These are phyloP conservation scores for Trichonephila inaurata DNA, from an alignment of 1,140 invertebrate genomes.

Conservation along the genomic window DNA sequence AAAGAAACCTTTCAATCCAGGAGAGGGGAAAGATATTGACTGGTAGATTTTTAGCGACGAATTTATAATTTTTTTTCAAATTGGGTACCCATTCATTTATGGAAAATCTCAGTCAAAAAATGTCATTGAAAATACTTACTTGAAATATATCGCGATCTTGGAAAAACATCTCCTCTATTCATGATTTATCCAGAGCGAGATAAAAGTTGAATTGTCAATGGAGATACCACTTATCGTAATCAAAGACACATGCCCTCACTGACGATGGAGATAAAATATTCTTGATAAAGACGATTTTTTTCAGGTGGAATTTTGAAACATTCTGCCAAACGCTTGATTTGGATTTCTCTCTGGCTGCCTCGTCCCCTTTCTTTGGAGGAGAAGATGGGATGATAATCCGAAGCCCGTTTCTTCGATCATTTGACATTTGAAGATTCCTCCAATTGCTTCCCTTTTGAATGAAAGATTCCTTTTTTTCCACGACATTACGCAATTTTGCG, in stretches of 20 bases:
- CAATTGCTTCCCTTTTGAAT: not conserved
- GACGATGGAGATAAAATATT: not conserved
- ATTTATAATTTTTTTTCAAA: not conserved
- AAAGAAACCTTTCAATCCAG: no score
- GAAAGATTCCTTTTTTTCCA: not conserved
- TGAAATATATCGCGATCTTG: not conserved
- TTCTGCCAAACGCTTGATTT: not conserved
- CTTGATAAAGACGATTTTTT: not conserved
- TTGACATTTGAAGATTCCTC: not conserved
- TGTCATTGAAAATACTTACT: not conserved
- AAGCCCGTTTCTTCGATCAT: not conserved
- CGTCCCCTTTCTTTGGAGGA: not conserved
- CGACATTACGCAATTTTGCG: not conserved
- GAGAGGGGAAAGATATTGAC: no score
- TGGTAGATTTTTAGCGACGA: no score
- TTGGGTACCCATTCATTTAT: not conserved
- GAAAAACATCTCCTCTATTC: not conserved
- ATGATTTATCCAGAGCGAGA: not conserved
- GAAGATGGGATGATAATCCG: not conserved
- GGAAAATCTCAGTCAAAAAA: not conserved
- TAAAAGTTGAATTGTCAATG: not conserved
- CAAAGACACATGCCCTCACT: not conserved
- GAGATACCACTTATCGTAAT: not conserved
- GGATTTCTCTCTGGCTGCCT: not conserved
- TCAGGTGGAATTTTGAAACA: not conserved